Evolutionary conservation across 2,113 vertebrate genomes (phyloP), one percentile per base, ranked within the genome.

Genomic region (Hippocampus zosterae): DNA sequence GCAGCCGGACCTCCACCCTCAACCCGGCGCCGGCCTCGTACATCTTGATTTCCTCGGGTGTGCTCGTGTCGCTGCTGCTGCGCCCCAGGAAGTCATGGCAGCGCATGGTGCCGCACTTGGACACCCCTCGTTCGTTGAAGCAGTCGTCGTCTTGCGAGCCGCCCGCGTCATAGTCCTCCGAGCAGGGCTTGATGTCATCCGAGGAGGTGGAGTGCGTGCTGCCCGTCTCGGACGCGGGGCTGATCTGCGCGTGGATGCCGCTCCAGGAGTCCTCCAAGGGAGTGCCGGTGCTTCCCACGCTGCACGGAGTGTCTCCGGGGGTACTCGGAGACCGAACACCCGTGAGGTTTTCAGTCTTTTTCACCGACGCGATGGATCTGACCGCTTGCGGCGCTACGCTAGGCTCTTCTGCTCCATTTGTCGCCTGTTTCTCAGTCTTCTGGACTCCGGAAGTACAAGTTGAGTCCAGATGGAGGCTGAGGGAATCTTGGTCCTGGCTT

Each of bases 51-150:
- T 98, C 97, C 82, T 99, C 97, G 0, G 97, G 97, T 21, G 97
- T 99, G 88, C 97, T 99, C 0, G 97, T 99, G 81, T 99, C 97
- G 66, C 97, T 99, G 84, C 97, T 98, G 74, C 97, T 99, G 81
- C 96, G 94, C 12, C 97, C 97, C 71, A 98, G 87, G 85, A 99
- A 98, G 85, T 98, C 97, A 0, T 93, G 95, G 79, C 97, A 98
- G 62, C 95, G 86, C 91, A 95, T 93, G 6, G 96, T 99, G 82
- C 97, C 94, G n/a, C 96, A 98, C 79, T 96, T 98, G 80, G 96
- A 98, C 68, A 94, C 89, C 0, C 95, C 96, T 59, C 94, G 89
- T 73, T 96, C 96, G 8, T 96, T 95, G 67, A 94, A 96, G 77
- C 95, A 94, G 81, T 98, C 96, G 12, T 99, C 97, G 2, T 99